A percentile compares a stretch with the other conserved stretches of the same genome.
These are phyloP conservation scores for Peromyscus eremicus DNA, from an alignment of 2,797 vertebrate species.

Conservation along the genomic window DNA sequence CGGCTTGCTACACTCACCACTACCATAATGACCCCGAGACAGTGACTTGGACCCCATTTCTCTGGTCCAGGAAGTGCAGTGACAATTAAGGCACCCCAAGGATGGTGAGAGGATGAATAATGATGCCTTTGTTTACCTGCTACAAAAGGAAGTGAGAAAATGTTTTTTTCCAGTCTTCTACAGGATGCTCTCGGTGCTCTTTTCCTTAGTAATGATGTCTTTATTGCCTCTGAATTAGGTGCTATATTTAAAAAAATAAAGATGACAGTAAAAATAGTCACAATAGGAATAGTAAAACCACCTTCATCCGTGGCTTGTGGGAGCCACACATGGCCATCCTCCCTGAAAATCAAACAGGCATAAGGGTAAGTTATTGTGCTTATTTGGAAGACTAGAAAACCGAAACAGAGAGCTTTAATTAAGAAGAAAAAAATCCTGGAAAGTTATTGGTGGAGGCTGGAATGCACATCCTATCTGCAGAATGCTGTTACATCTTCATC, in stretches of 20 bases:
- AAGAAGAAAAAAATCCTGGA: neutral
- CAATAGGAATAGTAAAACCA: neutral
- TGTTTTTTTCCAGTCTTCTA: neutral
- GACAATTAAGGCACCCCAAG: slow-evolving; percentile 9
- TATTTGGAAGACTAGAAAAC: neutral
- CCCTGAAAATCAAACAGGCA: neutral
- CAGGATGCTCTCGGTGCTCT: slow-evolving; percentile 15
- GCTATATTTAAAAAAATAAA: slow-evolving; percentile 4
- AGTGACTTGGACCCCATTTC: neutral
- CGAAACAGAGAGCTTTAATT: neutral
- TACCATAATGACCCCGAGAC: slow-evolving; percentile 18
- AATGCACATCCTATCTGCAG: neutral
- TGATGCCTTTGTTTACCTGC: slow-evolving; percentile 6
- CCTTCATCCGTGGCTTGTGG: neutral
- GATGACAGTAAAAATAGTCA: neutral
- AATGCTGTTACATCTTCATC: neutral
- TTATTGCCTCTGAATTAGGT: slow-evolving; percentile 17
- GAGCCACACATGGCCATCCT: neutral
- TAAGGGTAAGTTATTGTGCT: slow-evolving; percentile 13
- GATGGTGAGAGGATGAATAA: neutral
- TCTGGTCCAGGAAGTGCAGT: neutral
- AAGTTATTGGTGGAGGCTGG: slow-evolving; percentile 14
- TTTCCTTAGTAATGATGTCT: neutral
- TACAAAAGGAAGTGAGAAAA: neutral
- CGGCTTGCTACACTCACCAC: neutral